Evolutionary conservation across 1,140 invertebrate species (phyloP).

Genomic region (Heliconius eleuchia): DNA sequence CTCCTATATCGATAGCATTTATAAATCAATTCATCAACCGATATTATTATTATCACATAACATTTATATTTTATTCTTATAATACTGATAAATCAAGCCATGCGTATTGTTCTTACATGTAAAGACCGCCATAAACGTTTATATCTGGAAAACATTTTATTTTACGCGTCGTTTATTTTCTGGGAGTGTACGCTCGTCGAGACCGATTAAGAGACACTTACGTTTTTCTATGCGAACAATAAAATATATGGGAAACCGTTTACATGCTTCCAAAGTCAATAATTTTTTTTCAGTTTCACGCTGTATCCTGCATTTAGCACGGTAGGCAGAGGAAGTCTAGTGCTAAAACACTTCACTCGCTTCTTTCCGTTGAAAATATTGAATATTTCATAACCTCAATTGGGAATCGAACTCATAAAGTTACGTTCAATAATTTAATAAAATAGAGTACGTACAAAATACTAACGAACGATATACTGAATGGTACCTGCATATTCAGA

Average conservation of each 20-base stretch:
- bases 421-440: too few species aligned
- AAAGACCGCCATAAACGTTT: neutral
- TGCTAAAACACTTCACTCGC: too few species aligned
- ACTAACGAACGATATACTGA: neutral
- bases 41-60: neutral
- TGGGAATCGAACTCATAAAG: too few species aligned
- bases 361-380: too few species aligned
- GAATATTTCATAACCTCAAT: too few species aligned
- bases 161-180: slow-evolving; percentile 5
- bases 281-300: neutral
- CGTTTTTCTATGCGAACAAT: neutral
- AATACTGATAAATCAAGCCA: neutral
- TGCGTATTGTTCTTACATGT: slow-evolving; percentile 3
- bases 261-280: neutral
- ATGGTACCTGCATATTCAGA: neutral
- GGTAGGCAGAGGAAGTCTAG: too few species aligned
- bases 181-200: slow-evolving; percentile 3
- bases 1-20: too few species aligned
- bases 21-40: neutral
- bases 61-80: neutral
- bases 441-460: too few species aligned
- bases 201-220: slow-evolving; percentile 5
- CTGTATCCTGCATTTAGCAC: too few species aligned
- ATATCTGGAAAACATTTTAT: slow-evolving; percentile 6
- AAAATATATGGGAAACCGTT: slow-evolving; percentile 2